Evolutionary conservation across 2,113 vertebrate species (phyloP).

Genomic region (Lipophrys pholis): DNA sequence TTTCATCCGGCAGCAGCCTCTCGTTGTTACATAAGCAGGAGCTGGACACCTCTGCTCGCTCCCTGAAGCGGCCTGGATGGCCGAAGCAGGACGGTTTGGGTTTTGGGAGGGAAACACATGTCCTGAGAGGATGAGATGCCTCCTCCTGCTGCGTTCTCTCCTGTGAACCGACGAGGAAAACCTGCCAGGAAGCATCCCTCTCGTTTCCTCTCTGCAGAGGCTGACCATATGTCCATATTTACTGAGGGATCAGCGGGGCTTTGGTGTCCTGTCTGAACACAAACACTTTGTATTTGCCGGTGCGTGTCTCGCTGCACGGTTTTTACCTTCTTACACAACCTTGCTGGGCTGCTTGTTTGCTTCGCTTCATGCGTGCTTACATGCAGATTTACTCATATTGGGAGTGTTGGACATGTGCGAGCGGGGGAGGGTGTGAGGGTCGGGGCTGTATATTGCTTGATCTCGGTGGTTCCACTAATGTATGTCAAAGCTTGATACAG

Average conservation of each 20-base stretch:
- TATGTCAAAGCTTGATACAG: slow-evolving; percentile 66
- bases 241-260: slow-evolving; percentile 70
- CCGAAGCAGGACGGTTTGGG: not conserved
- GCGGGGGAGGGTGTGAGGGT: not conserved
- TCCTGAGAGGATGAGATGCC: slow-evolving; percentile 16
- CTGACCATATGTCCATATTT: slow-evolving; percentile 75
- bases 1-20: slow-evolving; percentile 14
- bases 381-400: not conserved
- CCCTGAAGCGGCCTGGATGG: too few relatives aligned
- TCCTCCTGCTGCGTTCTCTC: slow-evolving; percentile 42
- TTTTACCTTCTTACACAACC: not conserved
- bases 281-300: slow-evolving; percentile 18
- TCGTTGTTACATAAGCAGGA: slow-evolving; percentile 37
- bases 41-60: slow-evolving; percentile 24
- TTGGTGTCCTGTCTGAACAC: slow-evolving; percentile 50
- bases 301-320: slow-evolving; percentile 4
- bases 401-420: not conserved
- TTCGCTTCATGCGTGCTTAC: slow-evolving; percentile 16
- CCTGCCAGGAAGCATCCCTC: slow-evolving; percentile 33
- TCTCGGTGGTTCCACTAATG: slow-evolving; percentile 45
- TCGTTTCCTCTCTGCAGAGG: slow-evolving; percentile 25
- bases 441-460: slow-evolving; percentile 23
- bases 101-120: slow-evolving; percentile 48
- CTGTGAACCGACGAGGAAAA: slow-evolving; percentile 32
- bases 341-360: slow-evolving; percentile 18